phyloP scores from a whole-genome alignment of 2,888 invertebrate species.

The Phymatocera aterrima region DNA sequence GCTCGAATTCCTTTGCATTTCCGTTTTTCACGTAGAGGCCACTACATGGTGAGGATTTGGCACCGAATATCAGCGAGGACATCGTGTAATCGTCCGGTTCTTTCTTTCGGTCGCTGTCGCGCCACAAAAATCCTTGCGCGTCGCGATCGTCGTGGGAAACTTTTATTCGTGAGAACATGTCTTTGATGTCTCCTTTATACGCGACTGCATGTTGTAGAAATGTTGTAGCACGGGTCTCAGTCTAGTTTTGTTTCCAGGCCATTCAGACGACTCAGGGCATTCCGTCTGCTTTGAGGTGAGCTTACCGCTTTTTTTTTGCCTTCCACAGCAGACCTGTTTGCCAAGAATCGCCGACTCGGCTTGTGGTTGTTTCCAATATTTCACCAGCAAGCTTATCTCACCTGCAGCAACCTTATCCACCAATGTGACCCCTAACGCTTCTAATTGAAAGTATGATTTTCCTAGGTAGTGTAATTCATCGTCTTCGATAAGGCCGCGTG shows the following conservation, averaged over 20 bases:
- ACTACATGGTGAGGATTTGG: constrained; percentile 58
- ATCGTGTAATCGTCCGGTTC: constrained; percentile 53
- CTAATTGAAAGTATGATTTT: background rate
- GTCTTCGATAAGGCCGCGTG: background rate
- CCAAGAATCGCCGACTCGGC: background rate
- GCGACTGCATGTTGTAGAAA: constrained; percentile 66
- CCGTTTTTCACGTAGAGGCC: constrained; percentile 58
- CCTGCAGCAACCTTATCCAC: background rate
- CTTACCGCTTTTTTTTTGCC: background rate
- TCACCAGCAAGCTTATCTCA: background rate
- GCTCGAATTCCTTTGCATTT: constrained; percentile 54
- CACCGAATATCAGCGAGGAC: constrained; percentile 57
- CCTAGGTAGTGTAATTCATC: background rate
- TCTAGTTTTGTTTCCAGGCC: constrained; percentile 49
- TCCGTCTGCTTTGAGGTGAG: background rate
- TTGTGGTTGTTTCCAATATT: background rate
- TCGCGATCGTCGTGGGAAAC: constrained; percentile 58
- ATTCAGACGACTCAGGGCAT: constrained; percentile 37
- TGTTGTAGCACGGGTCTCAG: constrained; percentile 47
- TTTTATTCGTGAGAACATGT: constrained; percentile 65
- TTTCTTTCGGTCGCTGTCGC: background rate
- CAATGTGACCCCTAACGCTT: background rate
- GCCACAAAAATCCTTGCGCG: constrained; percentile 53
- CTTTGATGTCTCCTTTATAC: constrained; percentile 63
- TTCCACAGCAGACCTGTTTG: constrained; percentile 45